These are phyloP conservation scores for Drosophila carrolli DNA, from an alignment of 1,140 invertebrate species.

Conservation along the genomic window DNA sequence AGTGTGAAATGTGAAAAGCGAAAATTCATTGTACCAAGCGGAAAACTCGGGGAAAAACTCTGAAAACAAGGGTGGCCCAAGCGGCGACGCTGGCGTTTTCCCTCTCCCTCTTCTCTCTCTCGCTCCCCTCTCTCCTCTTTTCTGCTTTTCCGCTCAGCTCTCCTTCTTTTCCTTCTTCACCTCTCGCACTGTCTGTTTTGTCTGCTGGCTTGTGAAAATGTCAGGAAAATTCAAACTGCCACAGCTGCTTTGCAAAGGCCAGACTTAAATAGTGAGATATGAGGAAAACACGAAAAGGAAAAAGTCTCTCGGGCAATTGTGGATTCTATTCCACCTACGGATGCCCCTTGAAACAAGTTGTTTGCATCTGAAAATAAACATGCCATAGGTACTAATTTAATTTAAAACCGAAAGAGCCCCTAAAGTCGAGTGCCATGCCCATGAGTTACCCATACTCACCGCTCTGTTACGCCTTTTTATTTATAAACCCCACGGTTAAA, in stretches of 20 bases:
- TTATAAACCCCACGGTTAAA: no score
- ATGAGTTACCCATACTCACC: no score
- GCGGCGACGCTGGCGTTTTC: conserved; percentile 11
- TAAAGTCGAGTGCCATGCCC: no score
- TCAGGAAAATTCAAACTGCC: conserved; percentile 37
- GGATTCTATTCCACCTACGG: conserved; percentile 28
- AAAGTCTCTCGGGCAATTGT: conserved; percentile 3
- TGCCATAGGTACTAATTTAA: conserved; percentile 3
- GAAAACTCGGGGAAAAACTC: conserved; percentile 53
- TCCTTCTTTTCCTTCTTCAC: neutral
- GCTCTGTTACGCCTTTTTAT: no score
- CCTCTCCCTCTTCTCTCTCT: neutral
- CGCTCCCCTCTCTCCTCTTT: neutral
- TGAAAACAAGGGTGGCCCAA: conserved; percentile 39
- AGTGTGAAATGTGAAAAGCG: conserved; percentile 50
- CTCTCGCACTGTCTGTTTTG: conserved; percentile 10
- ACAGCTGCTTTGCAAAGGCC: conserved; percentile 36
- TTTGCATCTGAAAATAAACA: conserved; percentile 11
- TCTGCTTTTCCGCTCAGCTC: neutral
- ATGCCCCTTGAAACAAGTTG: conserved; percentile 12
- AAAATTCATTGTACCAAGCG: conserved; percentile 55
- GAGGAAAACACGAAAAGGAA: conserved; percentile 12
- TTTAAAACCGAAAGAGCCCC: neutral
- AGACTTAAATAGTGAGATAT: conserved; percentile 11
- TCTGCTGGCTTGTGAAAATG: conserved; percentile 33